These are phyloP conservation scores for Hormaphis cornu DNA, from an alignment of 1,140 invertebrate genomes.

Conservation along the genomic window DNA sequence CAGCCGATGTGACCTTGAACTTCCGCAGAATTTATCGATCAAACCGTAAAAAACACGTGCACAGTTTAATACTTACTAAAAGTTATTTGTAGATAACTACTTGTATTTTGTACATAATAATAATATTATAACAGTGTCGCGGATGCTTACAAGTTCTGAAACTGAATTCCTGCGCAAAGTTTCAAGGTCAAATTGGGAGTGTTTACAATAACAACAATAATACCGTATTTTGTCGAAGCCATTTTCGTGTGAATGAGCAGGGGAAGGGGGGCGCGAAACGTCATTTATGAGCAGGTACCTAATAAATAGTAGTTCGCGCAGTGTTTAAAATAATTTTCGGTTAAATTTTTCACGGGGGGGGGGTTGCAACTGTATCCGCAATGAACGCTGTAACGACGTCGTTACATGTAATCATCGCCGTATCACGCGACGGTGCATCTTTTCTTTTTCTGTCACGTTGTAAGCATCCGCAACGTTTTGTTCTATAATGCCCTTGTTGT, in stretches of 20 bases:
- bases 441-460: background rate
- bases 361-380: too few relatives aligned
- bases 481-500: slow-evolving; percentile 25
- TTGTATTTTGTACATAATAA: background rate
- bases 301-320: too few relatives aligned
- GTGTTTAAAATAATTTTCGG: too few relatives aligned
- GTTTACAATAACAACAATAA: background rate
- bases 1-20: slow-evolving; percentile 12
- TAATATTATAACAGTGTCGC: background rate
- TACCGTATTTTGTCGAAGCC: too few relatives aligned
- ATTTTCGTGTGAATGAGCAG: too few relatives aligned
- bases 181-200: background rate
- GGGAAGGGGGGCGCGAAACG: too few relatives aligned
- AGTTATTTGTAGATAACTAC: slow-evolving; percentile 2
- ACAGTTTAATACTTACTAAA: background rate
- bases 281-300: too few relatives aligned
- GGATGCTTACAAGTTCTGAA: slow-evolving; percentile 17
- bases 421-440: background rate
- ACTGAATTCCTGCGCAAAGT: background rate
- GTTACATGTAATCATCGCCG: background rate
- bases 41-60: background rate
- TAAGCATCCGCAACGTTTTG: slow-evolving; percentile 20
- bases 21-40: slow-evolving; percentile 2
- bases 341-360: too few relatives aligned
- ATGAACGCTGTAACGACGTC: background rate